phyloP scores from a whole-genome alignment of 1,140 invertebrate species.

The Paralvinella palmiformis region DNA sequence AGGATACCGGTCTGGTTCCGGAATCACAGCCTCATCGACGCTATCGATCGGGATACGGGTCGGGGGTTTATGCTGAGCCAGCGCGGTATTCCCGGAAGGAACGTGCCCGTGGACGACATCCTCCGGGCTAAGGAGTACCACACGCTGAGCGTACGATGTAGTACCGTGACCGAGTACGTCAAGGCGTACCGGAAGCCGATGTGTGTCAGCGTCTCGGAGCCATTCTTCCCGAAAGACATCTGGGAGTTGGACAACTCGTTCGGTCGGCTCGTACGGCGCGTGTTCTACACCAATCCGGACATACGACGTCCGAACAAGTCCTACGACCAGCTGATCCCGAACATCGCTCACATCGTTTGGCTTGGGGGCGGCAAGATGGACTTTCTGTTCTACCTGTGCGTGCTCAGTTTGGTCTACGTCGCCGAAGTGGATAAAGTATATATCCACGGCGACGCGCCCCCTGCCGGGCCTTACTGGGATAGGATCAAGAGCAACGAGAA shows the following conservation, averaged over 20 bases:
- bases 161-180: background rate
- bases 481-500: slow-evolving; percentile 9
- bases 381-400: slow-evolving; percentile 20
- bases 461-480: slow-evolving; percentile 19
- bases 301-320: slow-evolving; percentile 7
- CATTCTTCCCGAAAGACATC: slow-evolving; percentile 20
- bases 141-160: background rate
- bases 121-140: background rate
- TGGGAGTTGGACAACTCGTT: slow-evolving; percentile 17
- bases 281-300: slow-evolving; percentile 15
- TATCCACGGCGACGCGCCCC: slow-evolving; percentile 20
- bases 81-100: background rate
- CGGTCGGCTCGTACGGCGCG: slow-evolving; percentile 9
- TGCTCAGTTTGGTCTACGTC: slow-evolving; percentile 20
- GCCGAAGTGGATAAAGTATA: slow-evolving; percentile 20
- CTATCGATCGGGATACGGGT: background rate
- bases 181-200: background rate
- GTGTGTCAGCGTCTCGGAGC: background rate
- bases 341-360: slow-evolving; percentile 23
- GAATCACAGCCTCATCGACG: slow-evolving; percentile 7
- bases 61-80: slow-evolving; percentile 11
- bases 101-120: background rate
- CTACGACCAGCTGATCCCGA: slow-evolving; percentile 16
- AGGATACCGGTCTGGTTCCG: slow-evolving; percentile 11
- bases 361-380: slow-evolving; percentile 20